Conservation (phyloP, 2,797 vertebrate genomes). For the Hylomyscus alleni region DNA sequence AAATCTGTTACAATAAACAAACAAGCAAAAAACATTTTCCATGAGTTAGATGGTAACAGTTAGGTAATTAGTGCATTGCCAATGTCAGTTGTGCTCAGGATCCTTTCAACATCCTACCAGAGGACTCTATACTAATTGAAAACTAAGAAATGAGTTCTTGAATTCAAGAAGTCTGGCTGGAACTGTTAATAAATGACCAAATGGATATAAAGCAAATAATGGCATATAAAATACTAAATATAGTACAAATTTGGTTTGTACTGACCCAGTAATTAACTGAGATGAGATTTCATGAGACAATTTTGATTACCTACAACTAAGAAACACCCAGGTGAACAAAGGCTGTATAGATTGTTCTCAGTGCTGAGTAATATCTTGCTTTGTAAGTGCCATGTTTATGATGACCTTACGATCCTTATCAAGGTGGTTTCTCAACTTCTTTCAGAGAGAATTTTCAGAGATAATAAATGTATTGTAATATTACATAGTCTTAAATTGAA, state of each 20-base stretch:
- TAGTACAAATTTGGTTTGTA: background rate
- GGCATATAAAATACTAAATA: background rate
- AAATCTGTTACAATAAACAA: background rate
- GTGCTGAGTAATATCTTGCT: background rate
- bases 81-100: background rate
- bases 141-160: background rate
- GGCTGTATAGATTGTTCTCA: background rate
- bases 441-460: background rate
- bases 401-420: background rate
- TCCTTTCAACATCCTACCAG: background rate
- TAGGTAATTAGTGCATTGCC: background rate
- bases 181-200: background rate
- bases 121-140: background rate
- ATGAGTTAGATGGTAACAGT: background rate
- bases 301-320: background rate
- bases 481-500: conserved; percentile 50
- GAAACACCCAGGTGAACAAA: background rate
- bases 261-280: background rate
- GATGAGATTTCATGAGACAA: background rate
- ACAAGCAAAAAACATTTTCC: background rate
- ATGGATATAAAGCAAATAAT: background rate
- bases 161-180: background rate
- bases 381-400: background rate
- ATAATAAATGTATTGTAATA: conserved; percentile 15
- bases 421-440: background rate